Evolutionary conservation across 1,140 invertebrate species (phyloP).

Genomic region (Trichonephila clavata): DNA sequence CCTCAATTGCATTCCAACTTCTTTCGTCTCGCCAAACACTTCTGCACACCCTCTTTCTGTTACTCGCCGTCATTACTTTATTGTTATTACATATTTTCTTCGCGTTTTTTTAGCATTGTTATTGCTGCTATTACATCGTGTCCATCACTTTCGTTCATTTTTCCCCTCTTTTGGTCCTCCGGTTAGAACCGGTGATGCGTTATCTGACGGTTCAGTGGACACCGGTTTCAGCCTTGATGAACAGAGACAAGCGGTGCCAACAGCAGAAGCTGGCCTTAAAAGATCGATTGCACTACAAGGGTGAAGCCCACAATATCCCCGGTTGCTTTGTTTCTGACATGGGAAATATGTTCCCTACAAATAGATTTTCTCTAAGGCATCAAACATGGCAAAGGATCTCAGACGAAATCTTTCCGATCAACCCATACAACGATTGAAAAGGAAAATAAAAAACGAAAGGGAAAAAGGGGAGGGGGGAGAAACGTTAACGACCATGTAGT

Average conservation of each 20-base stretch:
- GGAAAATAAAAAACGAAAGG: not conserved
- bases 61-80: not conserved
- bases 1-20: conserved; percentile 59
- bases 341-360: conserved; percentile 49
- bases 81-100: conserved; percentile 64
- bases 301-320: conserved; percentile 32
- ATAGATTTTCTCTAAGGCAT: conserved; percentile 36
- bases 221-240: conserved; percentile 66
- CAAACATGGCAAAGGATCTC: conserved; percentile 21
- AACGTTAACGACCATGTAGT: not conserved
- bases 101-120: conserved; percentile 48
- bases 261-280: conserved; percentile 53
- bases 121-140: conserved; percentile 63
- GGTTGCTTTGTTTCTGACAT: conserved; percentile 66
- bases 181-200: conserved; percentile 62
- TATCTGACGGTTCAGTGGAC: conserved; percentile 45
- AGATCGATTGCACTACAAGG: conserved; percentile 62
- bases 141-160: conserved; percentile 73
- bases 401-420: conserved; percentile 26
- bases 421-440: not conserved
- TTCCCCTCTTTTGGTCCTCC: conserved; percentile 39
- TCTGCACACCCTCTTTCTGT: not conserved
- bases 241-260: conserved; percentile 69
- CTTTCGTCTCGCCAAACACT: conserved; percentile 52
- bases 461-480: not conserved